phyloP scores from a whole-genome alignment of 2,113 vertebrate genomes.

The Thomomys bottae region DNA sequence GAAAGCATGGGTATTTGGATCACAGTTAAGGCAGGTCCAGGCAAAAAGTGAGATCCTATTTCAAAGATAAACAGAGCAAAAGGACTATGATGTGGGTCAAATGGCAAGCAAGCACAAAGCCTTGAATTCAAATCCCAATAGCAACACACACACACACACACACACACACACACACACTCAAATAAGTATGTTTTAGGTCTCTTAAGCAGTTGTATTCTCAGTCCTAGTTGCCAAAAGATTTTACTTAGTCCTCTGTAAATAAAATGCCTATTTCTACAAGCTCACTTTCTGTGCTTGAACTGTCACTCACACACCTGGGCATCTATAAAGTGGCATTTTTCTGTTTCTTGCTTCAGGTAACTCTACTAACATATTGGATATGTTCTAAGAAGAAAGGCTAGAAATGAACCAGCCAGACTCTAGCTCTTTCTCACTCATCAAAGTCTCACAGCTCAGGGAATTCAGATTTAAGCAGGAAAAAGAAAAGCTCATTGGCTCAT shows the following conservation, averaged over 20 bases:
- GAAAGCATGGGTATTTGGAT: no score
- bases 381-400: not conserved
- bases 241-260: not conserved
- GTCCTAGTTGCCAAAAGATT: slow-evolving; percentile 12
- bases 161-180: not conserved
- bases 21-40: no score
- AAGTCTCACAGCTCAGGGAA: not conserved
- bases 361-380: no score
- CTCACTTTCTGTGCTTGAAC: not conserved
- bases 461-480: not conserved
- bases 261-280: not conserved
- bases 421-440: not conserved
- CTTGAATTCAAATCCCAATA: no score
- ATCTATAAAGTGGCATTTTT: not conserved
- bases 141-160: no score
- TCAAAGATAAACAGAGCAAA: no score
- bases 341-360: not conserved
- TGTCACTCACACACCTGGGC: not conserved
- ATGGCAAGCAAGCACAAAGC: no score
- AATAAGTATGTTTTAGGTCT: not conserved
- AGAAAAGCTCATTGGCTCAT: not conserved
- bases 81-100: no score
- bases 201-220: not conserved
- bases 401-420: no score
- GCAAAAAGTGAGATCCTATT: no score